A percentile compares a stretch with the other conserved stretches of the same genome.
Evolutionary conservation across 2,888 invertebrate species (phyloP).

Genomic region (Eupsilia transversa): DNA sequence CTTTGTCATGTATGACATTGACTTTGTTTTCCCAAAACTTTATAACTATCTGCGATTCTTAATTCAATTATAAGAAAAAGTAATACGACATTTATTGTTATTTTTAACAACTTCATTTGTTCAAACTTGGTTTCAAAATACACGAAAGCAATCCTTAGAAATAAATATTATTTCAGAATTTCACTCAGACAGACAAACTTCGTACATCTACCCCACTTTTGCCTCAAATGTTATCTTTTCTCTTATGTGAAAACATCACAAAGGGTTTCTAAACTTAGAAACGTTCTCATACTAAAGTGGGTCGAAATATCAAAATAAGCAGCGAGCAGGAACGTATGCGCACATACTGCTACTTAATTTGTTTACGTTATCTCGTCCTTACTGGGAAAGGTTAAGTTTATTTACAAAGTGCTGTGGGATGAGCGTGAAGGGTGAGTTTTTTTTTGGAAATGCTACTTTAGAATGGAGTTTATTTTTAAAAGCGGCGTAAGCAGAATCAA

Average conservation of each 20-base stretch:
- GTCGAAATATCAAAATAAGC: slow-evolving; percentile 66
- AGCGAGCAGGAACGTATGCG: slow-evolving; percentile 54
- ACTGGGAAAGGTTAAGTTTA: slow-evolving; percentile 65
- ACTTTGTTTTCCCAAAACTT: too few relatives aligned
- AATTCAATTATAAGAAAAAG: too few relatives aligned
- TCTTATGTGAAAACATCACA: slow-evolving; percentile 55
- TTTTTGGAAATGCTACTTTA: slow-evolving; percentile 19
- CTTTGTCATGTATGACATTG: too few relatives aligned
- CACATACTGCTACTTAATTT: slow-evolving; percentile 54
- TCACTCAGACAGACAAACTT: slow-evolving; percentile 14
- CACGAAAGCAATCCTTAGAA: background rate
- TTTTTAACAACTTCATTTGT: slow-evolving; percentile 4
- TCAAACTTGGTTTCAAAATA: background rate
- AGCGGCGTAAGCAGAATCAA: background rate
- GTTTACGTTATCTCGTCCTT: slow-evolving; percentile 63
- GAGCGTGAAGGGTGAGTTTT: slow-evolving; percentile 21
- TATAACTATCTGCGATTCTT: too few relatives aligned
- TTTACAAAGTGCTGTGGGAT: slow-evolving; percentile 50
- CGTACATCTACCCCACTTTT: slow-evolving; percentile 22
- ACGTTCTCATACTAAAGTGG: slow-evolving; percentile 57
- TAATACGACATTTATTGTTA: background rate
- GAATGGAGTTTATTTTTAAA: slow-evolving; percentile 9
- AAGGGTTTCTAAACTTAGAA: slow-evolving; percentile 48
- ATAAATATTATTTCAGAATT: slow-evolving; percentile 41
- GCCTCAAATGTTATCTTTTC: slow-evolving; percentile 43